Percentiles rank a stretch among this genome's conserved stretches.
Conservation (phyloP, 2,888 invertebrate species). For the Leucophenga maculata region DNA sequence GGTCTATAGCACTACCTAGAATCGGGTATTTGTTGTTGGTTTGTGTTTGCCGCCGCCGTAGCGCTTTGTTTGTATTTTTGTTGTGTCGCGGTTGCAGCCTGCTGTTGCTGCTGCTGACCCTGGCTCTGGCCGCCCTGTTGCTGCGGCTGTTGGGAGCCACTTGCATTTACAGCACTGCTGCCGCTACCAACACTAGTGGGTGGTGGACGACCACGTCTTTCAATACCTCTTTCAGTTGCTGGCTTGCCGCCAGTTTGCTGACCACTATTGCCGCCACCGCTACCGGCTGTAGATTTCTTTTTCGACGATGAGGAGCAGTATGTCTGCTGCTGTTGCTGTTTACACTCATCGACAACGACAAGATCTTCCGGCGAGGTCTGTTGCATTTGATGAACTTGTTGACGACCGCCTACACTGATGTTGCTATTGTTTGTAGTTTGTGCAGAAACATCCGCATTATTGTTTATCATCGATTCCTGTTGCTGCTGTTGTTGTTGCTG, state of each 20-base stretch:
- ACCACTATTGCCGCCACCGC: constrained; percentile 43
- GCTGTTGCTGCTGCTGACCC: constrained; percentile 39
- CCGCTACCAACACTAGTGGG: constrained; percentile 56
- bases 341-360: constrained; percentile 68
- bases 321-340: constrained; percentile 45
- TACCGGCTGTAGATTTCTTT: constrained; percentile 43
- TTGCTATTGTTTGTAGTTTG: constrained; percentile 51
- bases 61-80: constrained; percentile 68
- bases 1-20: constrained; percentile 72
- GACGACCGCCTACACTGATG: constrained; percentile 54
- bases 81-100: constrained; percentile 46
- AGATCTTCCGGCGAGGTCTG: constrained; percentile 72
- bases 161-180: constrained; percentile 46
- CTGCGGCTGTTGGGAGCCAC: constrained; percentile 59
- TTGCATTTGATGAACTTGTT: constrained; percentile 71
- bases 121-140: constrained; percentile 40
- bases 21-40: constrained; percentile 68
- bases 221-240: constrained; percentile 67
- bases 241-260: constrained; percentile 58
- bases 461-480: constrained; percentile 67
- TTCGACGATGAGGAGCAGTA: constrained; percentile 44
- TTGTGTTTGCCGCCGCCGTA: constrained; percentile 67
- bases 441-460: constrained; percentile 62
- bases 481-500: constrained; percentile 45
- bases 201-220: constrained; percentile 68